These are phyloP conservation scores for Himalopsyche japonica DNA, from an alignment of 2,888 invertebrate species.

Conservation along the genomic window DNA sequence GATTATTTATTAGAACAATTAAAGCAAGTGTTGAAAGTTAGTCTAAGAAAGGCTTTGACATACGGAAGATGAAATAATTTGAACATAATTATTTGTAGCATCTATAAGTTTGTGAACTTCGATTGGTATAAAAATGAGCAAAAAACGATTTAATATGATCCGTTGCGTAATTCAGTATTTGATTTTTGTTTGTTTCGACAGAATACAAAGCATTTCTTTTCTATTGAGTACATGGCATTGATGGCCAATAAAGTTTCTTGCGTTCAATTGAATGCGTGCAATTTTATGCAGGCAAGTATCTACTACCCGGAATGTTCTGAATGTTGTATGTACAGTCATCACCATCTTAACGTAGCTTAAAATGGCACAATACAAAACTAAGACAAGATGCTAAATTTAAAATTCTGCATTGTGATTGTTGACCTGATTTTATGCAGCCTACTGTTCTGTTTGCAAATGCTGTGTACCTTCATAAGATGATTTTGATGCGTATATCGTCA, in stretches of 20 bases:
- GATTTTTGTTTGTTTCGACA: background rate
- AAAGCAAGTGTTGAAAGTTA: too few relatives aligned
- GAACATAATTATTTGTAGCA: too few relatives aligned
- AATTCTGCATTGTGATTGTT: slow-evolving; percentile 38
- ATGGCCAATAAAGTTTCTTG: slow-evolving; percentile 8
- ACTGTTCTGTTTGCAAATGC: slow-evolving; percentile 8
- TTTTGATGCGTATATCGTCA: background rate
- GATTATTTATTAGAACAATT: too few relatives aligned
- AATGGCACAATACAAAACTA: background rate
- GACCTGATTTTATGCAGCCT: slow-evolving; percentile 25
- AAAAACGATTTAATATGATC: background rate
- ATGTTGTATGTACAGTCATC: background rate
- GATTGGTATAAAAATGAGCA: background rate
- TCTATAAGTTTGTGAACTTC: too few relatives aligned
- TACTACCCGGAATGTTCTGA: background rate
- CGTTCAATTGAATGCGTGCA: slow-evolving; percentile 7
- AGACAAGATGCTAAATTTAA: slow-evolving; percentile 15
- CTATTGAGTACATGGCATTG: background rate
- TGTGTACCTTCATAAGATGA: background rate
- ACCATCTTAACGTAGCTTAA: background rate
- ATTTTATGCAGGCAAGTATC: background rate
- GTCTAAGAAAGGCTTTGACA: too few relatives aligned
- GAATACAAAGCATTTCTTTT: background rate
- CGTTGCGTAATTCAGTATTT: background rate
- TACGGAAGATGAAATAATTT: too few relatives aligned